phyloP scores from a whole-genome alignment of 2,797 vertebrate species.

The Rhadinocentrus ornatus region DNA sequence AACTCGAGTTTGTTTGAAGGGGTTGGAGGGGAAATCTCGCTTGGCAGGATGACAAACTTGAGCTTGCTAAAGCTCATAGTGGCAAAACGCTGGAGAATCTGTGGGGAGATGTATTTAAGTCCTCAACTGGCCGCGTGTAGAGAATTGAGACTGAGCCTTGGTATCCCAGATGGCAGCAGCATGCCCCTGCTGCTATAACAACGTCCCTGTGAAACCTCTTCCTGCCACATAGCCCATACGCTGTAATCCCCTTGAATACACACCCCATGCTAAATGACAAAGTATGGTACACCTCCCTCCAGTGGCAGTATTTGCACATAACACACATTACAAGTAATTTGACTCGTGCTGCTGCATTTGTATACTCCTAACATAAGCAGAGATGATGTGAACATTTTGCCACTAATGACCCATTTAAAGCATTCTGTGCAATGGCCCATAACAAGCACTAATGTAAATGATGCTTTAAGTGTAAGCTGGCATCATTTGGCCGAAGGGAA shows the following conservation, averaged over 20 bases:
- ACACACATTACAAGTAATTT: conserved; percentile 72
- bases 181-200: conserved; percentile 57
- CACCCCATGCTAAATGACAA: conserved; percentile 54
- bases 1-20: conserved; percentile 12
- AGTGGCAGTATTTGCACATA: conserved; percentile 72
- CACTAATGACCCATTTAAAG: conserved; percentile 70
- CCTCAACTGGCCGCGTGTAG: conserved; percentile 37
- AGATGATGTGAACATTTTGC: conserved; percentile 68
- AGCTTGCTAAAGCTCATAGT: conserved; percentile 28
- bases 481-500: conserved; percentile 71
- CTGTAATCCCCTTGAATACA: conserved; percentile 56
- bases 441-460: conserved; percentile 76
- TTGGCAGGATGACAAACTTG: conserved; percentile 37
- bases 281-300: conserved; percentile 53
- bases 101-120: conserved; percentile 24
- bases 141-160: conserved; percentile 34
- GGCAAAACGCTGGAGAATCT: conserved; percentile 27
- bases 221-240: conserved; percentile 56
- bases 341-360: conserved; percentile 70
- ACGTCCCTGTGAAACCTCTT: conserved; percentile 51
- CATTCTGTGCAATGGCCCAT: conserved; percentile 68
- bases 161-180: conserved; percentile 76
- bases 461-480: conserved; percentile 73
- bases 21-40: conserved; percentile 25
- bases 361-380: conserved; percentile 62